Evolutionary conservation across 2,888 invertebrate genomes (phyloP).

Genomic region (Drosophila antonietae): DNA sequence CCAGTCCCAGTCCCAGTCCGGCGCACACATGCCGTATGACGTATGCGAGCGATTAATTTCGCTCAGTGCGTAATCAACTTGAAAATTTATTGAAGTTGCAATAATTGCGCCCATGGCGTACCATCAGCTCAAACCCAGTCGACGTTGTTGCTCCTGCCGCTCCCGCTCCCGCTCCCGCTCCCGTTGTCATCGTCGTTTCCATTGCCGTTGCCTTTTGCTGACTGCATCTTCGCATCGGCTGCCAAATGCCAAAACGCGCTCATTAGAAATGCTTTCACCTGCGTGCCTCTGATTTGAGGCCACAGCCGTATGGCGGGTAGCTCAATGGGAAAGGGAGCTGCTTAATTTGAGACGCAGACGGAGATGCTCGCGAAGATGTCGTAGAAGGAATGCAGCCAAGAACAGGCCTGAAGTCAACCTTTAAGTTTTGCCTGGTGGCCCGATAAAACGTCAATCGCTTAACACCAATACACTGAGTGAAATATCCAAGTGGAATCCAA

Average conservation of each 20-base stretch:
- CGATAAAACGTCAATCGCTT: conserved; percentile 25
- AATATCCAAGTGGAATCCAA: background rate
- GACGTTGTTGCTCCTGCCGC: background rate
- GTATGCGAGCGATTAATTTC: conserved; percentile 73
- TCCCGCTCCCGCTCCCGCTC: background rate
- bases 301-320: conserved; percentile 30
- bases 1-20: background rate
- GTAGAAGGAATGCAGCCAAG: background rate
- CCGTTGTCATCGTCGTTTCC: background rate
- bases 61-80: conserved; percentile 74
- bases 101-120: conserved; percentile 70
- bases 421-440: background rate
- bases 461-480: conserved; percentile 35
- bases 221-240: conserved; percentile 29
- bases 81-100: conserved; percentile 79
- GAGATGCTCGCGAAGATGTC: conserved; percentile 3
- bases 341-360: conserved; percentile 13
- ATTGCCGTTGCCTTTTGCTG: conserved; percentile 13
- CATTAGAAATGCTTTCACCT: conserved; percentile 75
- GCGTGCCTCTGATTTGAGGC: conserved; percentile 68
- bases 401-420: conserved; percentile 11
- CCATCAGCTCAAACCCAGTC: conserved; percentile 13
- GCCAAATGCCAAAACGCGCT: conserved; percentile 58
- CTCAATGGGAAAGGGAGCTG: conserved; percentile 20
- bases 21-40: conserved; percentile 59